Percentiles rank a stretch among this genome's conserved stretches.
These are phyloP conservation scores for Pangasianodon hypophthalmus DNA, from an alignment of 2,113 vertebrate genomes.

Conservation along the genomic window DNA sequence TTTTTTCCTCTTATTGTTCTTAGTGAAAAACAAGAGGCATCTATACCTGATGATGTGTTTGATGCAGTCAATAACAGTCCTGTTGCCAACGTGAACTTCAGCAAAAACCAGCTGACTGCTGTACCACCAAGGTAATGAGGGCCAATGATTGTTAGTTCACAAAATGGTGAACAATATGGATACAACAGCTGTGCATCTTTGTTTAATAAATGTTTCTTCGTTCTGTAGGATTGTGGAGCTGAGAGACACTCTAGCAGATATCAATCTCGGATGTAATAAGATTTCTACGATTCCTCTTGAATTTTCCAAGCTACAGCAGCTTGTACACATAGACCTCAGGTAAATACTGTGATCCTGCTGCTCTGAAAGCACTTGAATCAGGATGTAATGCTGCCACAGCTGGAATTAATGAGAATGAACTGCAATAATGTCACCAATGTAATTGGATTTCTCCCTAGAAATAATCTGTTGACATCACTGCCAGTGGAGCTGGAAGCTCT, in stretches of 20 bases:
- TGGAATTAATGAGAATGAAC: background rate
- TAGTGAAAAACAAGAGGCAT: constrained; percentile 82
- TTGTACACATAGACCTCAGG: constrained; percentile 90
- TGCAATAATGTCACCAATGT: constrained; percentile 13
- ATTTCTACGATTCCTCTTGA: constrained; percentile 77
- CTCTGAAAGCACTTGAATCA: background rate
- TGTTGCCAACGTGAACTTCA: constrained; percentile 82
- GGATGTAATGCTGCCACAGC: background rate
- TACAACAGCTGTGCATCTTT: background rate
- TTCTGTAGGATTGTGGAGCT: constrained; percentile 82
- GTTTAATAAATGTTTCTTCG: constrained; percentile 39
- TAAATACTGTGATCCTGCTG: constrained; percentile 57
- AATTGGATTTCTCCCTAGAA: constrained; percentile 72
- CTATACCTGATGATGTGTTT: constrained; percentile 84
- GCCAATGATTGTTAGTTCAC: background rate
- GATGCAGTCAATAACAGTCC: constrained; percentile 69
- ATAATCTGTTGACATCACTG: constrained; percentile 85
- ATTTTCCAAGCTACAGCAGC: constrained; percentile 78
- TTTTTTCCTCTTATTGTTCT: constrained; percentile 19
- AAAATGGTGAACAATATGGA: background rate
- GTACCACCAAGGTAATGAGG: constrained; percentile 81
- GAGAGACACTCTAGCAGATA: constrained; percentile 78
- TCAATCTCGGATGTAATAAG: constrained; percentile 90
- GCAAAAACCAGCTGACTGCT: constrained; percentile 86
- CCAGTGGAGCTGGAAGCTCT: constrained; percentile 84